Evolutionary conservation across 2,888 invertebrate genomes (phyloP), one percentile per base, ranked within the genome.

Genomic region (Chrysomela aeneicollis): DNA sequence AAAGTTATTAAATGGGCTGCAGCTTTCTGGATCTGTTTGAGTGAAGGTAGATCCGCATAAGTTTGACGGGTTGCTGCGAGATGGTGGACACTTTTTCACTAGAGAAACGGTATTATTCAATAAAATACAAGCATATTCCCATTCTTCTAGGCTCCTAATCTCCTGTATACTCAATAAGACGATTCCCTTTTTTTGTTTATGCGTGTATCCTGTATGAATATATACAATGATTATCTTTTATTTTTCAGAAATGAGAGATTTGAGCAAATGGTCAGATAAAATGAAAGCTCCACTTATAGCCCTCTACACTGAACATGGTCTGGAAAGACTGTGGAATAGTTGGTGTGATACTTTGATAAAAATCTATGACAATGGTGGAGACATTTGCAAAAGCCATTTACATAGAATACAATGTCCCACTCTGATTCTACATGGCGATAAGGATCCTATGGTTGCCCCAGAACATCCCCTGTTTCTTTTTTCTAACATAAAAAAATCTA

Each of bases 381-480:
- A 95, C 76, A 87, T 95, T 68, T 95, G 93, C 78, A 87, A 86
- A 64, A 82, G 85, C 2, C 79, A 86, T 30, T 77, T 95, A 37
- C 79, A 85, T 1, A 83, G 89, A 52, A 90, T 95, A 18, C 84
- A 84, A 58, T 92, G 92, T 69, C 92, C 92, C 0, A 93, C 93
- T 0, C 86, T 94, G 18, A 90, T 97, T 71, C 77, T 97, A 51
- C 93, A 95, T 77, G 96, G 96, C 0, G 87, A 87, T 70, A 92
- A 92, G 77, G 96, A 97, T 82, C 88, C 90, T 0, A 84, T 95
- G 83, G 89, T 96, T 1, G 87, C 90, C 1, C 78, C 83, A 18
- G 89, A 90, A 67, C 95, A 96, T 84, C 87, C 91, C 0, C 85
- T 88, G 0, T 91, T 90, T 82, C 83, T 96, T 15, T 85, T 87